These are phyloP conservation scores for Xanthostigma xanthostigma DNA, from an alignment of 2,888 invertebrate genomes.

Conservation along the genomic window DNA sequence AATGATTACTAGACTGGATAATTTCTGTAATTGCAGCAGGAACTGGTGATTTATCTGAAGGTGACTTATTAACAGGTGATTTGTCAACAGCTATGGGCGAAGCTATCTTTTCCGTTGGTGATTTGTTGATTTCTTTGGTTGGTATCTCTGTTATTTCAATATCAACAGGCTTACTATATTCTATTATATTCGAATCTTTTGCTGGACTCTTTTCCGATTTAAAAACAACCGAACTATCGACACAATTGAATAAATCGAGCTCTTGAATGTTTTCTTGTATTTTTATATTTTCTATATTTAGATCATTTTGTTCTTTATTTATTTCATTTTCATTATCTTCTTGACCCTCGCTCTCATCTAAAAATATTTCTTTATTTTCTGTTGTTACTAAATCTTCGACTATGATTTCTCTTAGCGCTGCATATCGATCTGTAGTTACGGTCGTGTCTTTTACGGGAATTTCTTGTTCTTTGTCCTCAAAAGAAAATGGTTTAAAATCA, in stretches of 20 bases:
- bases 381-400: slow-evolving; percentile 37
- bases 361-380: slow-evolving; percentile 27
- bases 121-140: slow-evolving; percentile 7
- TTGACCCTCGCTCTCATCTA: slow-evolving; percentile 33
- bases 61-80: slow-evolving; percentile 9
- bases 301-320: slow-evolving; percentile 14
- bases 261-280: slow-evolving; percentile 14
- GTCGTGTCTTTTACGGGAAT: slow-evolving; percentile 26
- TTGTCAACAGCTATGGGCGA: slow-evolving; percentile 9
- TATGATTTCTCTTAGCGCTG: slow-evolving; percentile 62
- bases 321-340: slow-evolving; percentile 18
- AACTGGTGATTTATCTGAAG: slow-evolving; percentile 27
- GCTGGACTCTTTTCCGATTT: slow-evolving; percentile 5
- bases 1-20: slow-evolving; percentile 22
- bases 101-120: slow-evolving; percentile 7
- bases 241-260: slow-evolving; percentile 1
- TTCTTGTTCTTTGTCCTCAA: slow-evolving; percentile 8
- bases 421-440: slow-evolving; percentile 55
- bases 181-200: slow-evolving; percentile 10
- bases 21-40: slow-evolving; percentile 26
- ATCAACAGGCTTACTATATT: slow-evolving; percentile 8
- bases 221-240: background rate
- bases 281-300: slow-evolving; percentile 13
- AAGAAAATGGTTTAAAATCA: slow-evolving; percentile 11
- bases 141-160: slow-evolving; percentile 9